These are phyloP conservation scores for Sphinx pinastri DNA, from an alignment of 2,888 invertebrate species.

Conservation along the genomic window DNA sequence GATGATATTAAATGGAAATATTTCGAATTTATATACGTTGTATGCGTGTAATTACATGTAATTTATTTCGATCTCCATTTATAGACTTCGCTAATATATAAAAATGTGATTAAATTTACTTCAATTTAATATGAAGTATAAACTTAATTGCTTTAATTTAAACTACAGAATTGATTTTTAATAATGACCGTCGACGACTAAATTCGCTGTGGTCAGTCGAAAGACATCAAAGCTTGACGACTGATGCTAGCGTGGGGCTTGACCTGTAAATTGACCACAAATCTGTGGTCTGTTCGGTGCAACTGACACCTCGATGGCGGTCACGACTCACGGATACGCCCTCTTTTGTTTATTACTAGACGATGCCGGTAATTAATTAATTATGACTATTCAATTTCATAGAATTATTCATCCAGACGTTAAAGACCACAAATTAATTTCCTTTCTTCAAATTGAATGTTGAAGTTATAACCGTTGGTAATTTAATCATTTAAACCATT, in stretches of 20 bases:
- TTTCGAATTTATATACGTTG: conserved; percentile 41
- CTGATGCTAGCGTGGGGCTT: conserved; percentile 54
- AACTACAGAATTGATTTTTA: too few species aligned
- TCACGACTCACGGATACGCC: conserved; percentile 61
- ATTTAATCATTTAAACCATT: conserved; percentile 23
- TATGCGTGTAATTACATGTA: conserved; percentile 41
- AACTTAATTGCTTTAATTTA: too few species aligned
- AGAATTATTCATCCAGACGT: conserved; percentile 33
- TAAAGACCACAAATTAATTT: conserved; percentile 27
- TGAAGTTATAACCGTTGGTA: conserved; percentile 24
- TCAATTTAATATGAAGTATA: too few species aligned
- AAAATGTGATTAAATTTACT: too few species aligned
- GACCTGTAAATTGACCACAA: conserved; percentile 71
- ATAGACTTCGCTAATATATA: background rate
- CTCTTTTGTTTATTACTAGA: conserved; percentile 72
- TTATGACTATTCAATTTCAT: conserved; percentile 42
- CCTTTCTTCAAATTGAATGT: conserved; percentile 27
- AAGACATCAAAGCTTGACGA: conserved; percentile 57
- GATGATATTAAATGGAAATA: conserved; percentile 67
- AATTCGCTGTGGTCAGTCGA: conserved; percentile 59
- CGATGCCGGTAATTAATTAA: conserved; percentile 66
- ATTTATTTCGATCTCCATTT: background rate
- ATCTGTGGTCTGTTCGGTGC: conserved; percentile 70
- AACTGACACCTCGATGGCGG: conserved; percentile 65
- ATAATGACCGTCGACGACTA: conserved; percentile 39